Evolutionary conservation across 1,140 invertebrate species (phyloP).

Genomic region (Caenorhabditis briggsae): DNA sequence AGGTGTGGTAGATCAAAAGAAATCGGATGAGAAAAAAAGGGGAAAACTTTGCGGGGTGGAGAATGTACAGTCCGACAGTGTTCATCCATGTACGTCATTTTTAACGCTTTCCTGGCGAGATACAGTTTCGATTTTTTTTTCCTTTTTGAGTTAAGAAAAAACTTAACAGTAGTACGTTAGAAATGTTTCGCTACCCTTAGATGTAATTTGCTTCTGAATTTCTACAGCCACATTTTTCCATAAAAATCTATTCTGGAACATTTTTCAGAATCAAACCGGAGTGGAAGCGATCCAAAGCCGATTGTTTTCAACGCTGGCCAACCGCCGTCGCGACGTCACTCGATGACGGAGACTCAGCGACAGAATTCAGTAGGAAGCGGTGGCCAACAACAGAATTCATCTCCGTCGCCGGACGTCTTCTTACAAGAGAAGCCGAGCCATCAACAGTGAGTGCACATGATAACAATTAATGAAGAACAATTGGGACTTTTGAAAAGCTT

Average conservation of each 20-base stretch:
- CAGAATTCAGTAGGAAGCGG: constrained; percentile 50
- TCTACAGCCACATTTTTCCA: neutral
- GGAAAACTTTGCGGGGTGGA: neutral
- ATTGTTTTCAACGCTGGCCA: constrained; percentile 52
- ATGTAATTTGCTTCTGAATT: neutral
- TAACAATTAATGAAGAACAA: neutral
- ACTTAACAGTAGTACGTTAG: neutral
- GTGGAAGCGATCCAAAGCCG: constrained; percentile 43
- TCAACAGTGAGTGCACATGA: constrained; percentile 14
- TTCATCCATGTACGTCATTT: constrained; percentile 29
- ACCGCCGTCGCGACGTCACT: constrained; percentile 49
- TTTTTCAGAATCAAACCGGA: constrained; percentile 46
- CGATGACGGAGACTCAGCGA: constrained; percentile 50
- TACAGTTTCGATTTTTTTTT: constrained; percentile 9
- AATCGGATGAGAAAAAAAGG: neutral
- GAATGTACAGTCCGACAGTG: constrained; percentile 35
- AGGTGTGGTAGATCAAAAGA: neutral
- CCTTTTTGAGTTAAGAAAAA: neutral
- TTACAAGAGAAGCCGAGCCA: constrained; percentile 44
- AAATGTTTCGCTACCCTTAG: neutral
- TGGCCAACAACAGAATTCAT: constrained; percentile 49
- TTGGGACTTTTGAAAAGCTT: neutral
- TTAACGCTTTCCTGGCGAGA: neutral
- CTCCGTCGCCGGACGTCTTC: constrained; percentile 51
- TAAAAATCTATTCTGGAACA: neutral